Base-by-base conservation (phyloP, 2,888 invertebrate species). In the Ennomos fuscantarius region DNA sequence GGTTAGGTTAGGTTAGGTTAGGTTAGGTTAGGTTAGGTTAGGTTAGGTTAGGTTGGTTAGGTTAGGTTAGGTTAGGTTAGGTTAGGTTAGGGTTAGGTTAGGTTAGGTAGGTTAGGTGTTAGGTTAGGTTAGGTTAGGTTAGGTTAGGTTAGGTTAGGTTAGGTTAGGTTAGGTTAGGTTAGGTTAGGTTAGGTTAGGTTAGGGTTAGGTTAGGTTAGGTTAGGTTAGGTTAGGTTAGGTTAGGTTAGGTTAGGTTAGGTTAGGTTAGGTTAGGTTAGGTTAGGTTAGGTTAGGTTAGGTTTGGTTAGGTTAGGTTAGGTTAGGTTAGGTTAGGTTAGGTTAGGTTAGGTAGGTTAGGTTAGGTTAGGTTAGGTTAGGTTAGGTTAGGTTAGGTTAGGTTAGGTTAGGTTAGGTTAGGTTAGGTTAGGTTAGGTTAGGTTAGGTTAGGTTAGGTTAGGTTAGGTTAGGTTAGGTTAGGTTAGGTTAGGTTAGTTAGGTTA, bases 71-170 rank as follows among this genome's bases (percentile, higher is more conserved):
- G 42, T 42, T 42, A 42, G 42, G 42, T 42, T 42, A 42, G 42
- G 42, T 42, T 42, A 42, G 42, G 42, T 42, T 42, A 42, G 42
- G 42, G 42, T 42, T 42, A 42, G 42, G 42, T 42, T 42, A 42
- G 42, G 42, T 42, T 42, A 39, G 39, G 39, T 34, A 34, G 34
- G 34, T 34, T 39, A 39, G 39, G 39, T 39, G 39, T 39, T 39
- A 42, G 42, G 42, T 42, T 42, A 42, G 42, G 42, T 42, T 42
- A 42, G 42, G 64, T 60, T 62, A 53, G 40, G n/a, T n/a, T 41
- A 41, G 41, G 41, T 41, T 41, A 41, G 41, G 41, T 41, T 41
- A 41, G 41, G 41, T 41, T 41, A 41, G 41, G 41, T 41, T 41
- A 41, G 41, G 41, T 41, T 15, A 41, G 41, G 41, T 41, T 41